Evolutionary conservation across 2,797 vertebrate species (phyloP), one percentile per base, ranked within the genome.

Genomic region (Agapornis canus): DNA sequence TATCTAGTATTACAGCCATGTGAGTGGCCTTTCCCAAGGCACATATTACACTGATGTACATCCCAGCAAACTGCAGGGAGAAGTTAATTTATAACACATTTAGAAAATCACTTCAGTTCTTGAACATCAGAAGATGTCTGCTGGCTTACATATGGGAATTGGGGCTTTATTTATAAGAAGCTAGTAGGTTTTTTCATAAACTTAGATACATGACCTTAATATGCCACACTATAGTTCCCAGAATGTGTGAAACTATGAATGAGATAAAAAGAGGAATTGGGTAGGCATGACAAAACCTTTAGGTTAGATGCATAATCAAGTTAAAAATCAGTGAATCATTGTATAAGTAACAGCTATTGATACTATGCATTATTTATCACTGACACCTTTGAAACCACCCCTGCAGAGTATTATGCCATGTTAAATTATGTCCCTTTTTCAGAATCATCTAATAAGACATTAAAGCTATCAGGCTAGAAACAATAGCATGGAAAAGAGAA

Each of bases 51-150:
- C 13, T 79, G 39, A 63, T 61, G 27, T 45, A 59, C 40, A 73
- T 77, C 56, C 43, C 61, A 92, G 51, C 8, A 83, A 79, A 89
- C 32, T 77, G 22, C 59, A 85, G 51, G 23, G 17, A 79, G 6
- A 87, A 72, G 31, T 31, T 80, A 82, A 85, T 92, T 91, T 85
- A 87, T 80, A 23, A 68, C 60, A 89, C 70, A 80, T 73, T 89
- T 82, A 61, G 47, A 92, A 94, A 91, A 80, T 64, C 31, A 69
- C 12, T 88, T 60, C 32, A 40, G 32, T 66, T 84, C 35, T 76
- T 73, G 56, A 82, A 73, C 43, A 77, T 73, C 43, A 82, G 57
- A 85, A 80, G 51, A 51, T 52, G 8, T 72, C 90, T 51, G 0
- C 48, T 56, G 64, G 18, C 21, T 89, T 77, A 48, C 40, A 29